Percentiles rank a stretch among this genome's conserved stretches.
phyloP scores from a whole-genome alignment of 2,797 vertebrate genomes.

The Chaetophractus vellerosus region DNA sequence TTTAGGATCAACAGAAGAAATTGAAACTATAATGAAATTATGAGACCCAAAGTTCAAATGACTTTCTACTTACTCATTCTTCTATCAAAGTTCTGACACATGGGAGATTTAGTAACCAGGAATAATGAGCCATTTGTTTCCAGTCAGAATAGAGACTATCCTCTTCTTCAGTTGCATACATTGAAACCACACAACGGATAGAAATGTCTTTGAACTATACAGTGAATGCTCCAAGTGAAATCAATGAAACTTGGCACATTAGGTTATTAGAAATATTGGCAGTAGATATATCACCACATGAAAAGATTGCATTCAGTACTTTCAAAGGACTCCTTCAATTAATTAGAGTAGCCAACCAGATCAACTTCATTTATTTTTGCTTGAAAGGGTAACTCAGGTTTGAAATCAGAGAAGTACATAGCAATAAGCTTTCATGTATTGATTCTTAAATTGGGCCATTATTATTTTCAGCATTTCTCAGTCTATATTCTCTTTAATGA shows the following conservation, averaged over 20 bases:
- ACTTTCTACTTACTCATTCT: neutral
- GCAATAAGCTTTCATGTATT: neutral
- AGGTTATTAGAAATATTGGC: neutral
- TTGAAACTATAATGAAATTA: neutral
- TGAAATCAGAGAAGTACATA: neutral
- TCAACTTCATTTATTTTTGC: constrained; percentile 6
- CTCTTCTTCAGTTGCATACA: neutral
- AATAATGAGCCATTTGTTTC: neutral
- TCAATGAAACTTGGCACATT: neutral
- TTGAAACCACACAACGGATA: neutral
- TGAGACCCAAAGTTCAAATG: neutral
- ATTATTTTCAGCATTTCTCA: neutral
- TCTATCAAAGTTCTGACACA: neutral
- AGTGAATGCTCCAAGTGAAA: neutral
- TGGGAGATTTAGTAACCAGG: neutral
- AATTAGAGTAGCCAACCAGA: neutral
- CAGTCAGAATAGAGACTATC: neutral
- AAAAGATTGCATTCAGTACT: neutral
- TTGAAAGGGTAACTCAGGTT: neutral
- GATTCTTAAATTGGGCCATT: neutral
- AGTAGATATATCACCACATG: neutral
- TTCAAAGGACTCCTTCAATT: neutral
- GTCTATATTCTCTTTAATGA: neutral
- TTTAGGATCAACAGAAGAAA: neutral
- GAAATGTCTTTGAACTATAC: neutral